Base-by-base conservation (phyloP, 2,113 vertebrate species). In the Chlamydotis undulata region DNA sequence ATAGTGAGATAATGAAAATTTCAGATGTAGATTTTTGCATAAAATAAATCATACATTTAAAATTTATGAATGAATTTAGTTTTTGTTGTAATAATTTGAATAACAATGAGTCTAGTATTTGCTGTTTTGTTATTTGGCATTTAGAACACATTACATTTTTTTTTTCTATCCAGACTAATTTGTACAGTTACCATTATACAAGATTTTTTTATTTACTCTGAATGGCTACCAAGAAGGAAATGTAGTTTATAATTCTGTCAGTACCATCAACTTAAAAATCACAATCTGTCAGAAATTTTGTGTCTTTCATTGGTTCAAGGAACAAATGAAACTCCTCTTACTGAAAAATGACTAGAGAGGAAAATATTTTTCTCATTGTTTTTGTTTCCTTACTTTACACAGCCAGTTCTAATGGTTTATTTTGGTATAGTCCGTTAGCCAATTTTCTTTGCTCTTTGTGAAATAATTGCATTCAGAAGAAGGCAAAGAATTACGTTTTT, bases 371-470 rank as follows among this genome's bases (percentile, higher is more conserved):
- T 70, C 29, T 74, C 7, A 8, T n/a, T 87, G 24, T 35, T 86
- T 87, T 91, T 70, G 10, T 89, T 93, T 70, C 26, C 35, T 69
- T 83, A 43, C 23, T 83, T 59, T 81, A 67, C 33, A 53, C 16
- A 59, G 50, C 5, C 45, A 74, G 4, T 61, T 83, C 74, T 83
- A 76, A 33, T 77, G 39, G 33, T 63, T 89, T 75, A 21, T 73
- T 75, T 88, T 67, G 83, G 19, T 59, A 5, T 28, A 80, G n/a
- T 63, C 47, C 8, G 35, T 88, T 92, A 93, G 45, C n/a, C n/a
- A 78, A 29, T 83, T 88, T 84, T 47, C 71, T 94, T 90, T 92
- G n/a, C n/a, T 74, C 35, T 84, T 91, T 82, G 31, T 90, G 55
- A 71, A 83, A 67, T 83, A 67, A 69, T 55, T 88, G 41, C 43